Base-by-base conservation (phyloP, 2,888 invertebrate genomes). In the Melanchra persicariae region DNA sequence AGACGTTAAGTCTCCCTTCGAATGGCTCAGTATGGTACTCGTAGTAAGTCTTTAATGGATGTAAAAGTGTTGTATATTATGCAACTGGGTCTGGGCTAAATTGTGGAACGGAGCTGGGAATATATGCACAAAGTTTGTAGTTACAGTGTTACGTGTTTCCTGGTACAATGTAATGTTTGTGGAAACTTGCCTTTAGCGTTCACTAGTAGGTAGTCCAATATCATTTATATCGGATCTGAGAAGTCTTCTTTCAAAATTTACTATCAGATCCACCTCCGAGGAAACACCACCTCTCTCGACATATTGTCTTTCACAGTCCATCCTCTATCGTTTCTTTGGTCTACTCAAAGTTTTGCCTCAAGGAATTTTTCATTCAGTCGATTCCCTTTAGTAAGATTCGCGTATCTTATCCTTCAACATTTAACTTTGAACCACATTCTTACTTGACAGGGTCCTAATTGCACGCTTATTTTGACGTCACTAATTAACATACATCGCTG, bases 381-480 rank as follows among this genome's bases (percentile, higher is more conserved):
- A 60, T 40, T 37, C 30, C 43, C 45, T 43, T 30, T 22, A 37
- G 6, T 24, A 55, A 24, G 8, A 49, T 22, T 47, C 15, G n/a
- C 4, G 30, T 60, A 71, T 22, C 15, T 63, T 30, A 78, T 55
- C 30, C 54, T 55, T 67, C 51, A 69, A 54, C 57, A 49, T 79
- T 40, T 68, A 30, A 70, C 51, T 81, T 30, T 49, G 22, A 40
- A 57, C 58, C 24, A 72, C 69, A 77, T 79, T 75, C 70, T 69
- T 58, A 64, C 57, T n/a, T 49, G 72, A 72, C 67, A 74, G 69
- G 15, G 19, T 24, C 54, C 52, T 76, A 83, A 79, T 82, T 77
- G 66, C 68, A 24, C 59, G 64, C 61, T 71, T 60, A 85, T 69
- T 83, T 83, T 77, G 59, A 80, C 68, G 61, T 82, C 66, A 83